phyloP scores from a whole-genome alignment of 2,113 vertebrate species.

The Gobiocypris rarus region DNA sequence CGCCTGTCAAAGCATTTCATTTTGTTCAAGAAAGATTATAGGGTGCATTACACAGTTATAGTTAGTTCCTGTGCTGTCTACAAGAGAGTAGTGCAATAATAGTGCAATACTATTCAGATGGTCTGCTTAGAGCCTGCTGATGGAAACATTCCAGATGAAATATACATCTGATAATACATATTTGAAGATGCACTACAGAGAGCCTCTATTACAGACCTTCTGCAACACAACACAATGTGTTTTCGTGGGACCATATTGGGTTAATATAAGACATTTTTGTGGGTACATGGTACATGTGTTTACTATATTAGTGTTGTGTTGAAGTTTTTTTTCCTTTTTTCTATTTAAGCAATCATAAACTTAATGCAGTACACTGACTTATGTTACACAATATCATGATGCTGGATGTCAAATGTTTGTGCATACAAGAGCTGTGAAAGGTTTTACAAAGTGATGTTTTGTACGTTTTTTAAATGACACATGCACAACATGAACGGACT shows the following conservation, averaged over 20 bases:
- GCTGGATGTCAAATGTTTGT: conserved; percentile 13
- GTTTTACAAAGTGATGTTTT: conserved; percentile 29
- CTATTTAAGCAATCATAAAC: conserved; percentile 14
- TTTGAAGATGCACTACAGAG: neutral
- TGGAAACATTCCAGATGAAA: neutral
- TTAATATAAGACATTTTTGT: neutral
- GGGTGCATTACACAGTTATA: neutral
- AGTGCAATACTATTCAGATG: conserved; percentile 31
- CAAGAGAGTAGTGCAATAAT: neutral
- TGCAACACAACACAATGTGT: neutral
- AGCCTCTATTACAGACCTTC: neutral
- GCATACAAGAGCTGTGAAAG: conserved; percentile 10
- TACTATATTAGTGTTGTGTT: neutral
- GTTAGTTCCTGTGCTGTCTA: conserved; percentile 3
- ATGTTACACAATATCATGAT: conserved; percentile 14
- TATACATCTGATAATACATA: neutral
- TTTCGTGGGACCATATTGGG: neutral
- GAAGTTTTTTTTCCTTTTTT: neutral
- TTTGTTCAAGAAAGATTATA: neutral
- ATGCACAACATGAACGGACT: neutral
- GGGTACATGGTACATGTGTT: neutral
- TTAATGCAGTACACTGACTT: conserved; percentile 24
- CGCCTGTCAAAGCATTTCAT: conserved; percentile 2
- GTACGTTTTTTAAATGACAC: neutral
- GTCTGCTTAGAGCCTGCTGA: conserved; percentile 18